Percentiles rank a stretch among this genome's conserved stretches.
These are phyloP conservation scores for Drosophila kikkawai DNA, from an alignment of 1,140 invertebrate species.

Conservation along the genomic window DNA sequence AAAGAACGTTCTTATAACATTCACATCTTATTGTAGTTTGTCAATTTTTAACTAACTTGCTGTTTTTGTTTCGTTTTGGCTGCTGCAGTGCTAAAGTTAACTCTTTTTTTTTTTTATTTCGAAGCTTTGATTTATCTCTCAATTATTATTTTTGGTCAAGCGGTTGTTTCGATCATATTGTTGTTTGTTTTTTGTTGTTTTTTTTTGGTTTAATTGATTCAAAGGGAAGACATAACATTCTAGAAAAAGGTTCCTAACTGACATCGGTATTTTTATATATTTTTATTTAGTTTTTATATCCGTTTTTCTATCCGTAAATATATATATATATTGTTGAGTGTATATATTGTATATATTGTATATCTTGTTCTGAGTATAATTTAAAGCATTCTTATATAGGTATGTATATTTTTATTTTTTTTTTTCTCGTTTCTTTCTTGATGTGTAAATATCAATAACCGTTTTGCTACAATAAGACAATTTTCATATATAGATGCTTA, in stretches of 20 bases:
- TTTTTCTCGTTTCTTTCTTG: constrained; percentile 43
- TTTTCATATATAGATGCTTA: constrained; percentile 42
- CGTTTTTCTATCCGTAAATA: constrained; percentile 34
- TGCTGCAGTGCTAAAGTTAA: constrained; percentile 53
- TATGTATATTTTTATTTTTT: constrained; percentile 56
- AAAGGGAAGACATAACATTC: constrained; percentile 83
- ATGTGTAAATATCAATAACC: constrained; percentile 79
- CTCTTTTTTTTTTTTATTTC: constrained; percentile 18
- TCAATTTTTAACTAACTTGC: constrained; percentile 11
- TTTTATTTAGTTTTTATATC: too few species aligned
- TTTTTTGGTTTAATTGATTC: constrained; percentile 73
- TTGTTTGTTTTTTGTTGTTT: constrained; percentile 11
- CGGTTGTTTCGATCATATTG: constrained; percentile 39
- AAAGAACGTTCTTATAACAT: constrained; percentile 32
- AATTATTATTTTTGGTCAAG: constrained; percentile 46
- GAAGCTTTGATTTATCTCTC: constrained; percentile 44
- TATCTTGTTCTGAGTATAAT: constrained; percentile 61
- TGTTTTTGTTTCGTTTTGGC: constrained; percentile 14
- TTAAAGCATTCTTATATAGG: constrained; percentile 63
- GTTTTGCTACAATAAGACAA: constrained; percentile 76
- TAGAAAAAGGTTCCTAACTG: constrained; percentile 79
- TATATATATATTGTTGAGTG: constrained; percentile 49
- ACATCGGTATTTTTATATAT: constrained; percentile 49
- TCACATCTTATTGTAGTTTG: constrained; percentile 45
- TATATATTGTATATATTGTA: constrained; percentile 67